phyloP scores from a whole-genome alignment of 2,888 invertebrate genomes.

The Hydrotaea cyrtoneurina region DNA sequence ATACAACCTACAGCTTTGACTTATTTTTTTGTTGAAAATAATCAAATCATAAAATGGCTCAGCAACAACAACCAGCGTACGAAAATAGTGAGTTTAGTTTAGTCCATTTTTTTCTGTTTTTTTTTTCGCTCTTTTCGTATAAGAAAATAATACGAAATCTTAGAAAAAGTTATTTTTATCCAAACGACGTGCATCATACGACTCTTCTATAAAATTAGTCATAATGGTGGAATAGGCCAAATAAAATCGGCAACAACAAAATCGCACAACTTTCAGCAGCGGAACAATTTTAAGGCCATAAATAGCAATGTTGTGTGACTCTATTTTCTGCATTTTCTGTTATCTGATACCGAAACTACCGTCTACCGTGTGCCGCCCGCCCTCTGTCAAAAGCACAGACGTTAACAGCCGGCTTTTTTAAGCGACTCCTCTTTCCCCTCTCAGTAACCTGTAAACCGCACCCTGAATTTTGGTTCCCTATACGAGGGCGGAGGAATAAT shows the following conservation, averaged over 20 bases:
- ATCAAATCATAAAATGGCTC: constrained; percentile 72
- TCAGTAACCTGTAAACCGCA: constrained; percentile 63
- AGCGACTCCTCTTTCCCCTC: constrained; percentile 37
- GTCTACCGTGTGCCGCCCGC: too few species aligned
- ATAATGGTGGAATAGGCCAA: constrained; percentile 37
- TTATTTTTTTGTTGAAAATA: neutral
- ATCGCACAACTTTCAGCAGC: constrained; percentile 26
- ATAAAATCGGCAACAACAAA: constrained; percentile 4
- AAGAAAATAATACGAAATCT: constrained; percentile 32
- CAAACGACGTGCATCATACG: neutral
- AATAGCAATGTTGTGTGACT: constrained; percentile 50
- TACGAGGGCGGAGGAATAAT: constrained; percentile 6
- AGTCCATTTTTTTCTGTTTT: constrained; percentile 41
- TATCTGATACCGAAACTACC: constrained; percentile 49
- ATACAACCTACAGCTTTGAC: neutral
- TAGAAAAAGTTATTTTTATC: constrained; percentile 36
- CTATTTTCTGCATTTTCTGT: constrained; percentile 42
- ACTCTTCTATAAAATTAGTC: constrained; percentile 55
- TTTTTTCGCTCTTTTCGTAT: neutral
- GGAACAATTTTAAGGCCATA: constrained; percentile 53
- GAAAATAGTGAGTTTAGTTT: constrained; percentile 76
- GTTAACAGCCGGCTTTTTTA: constrained; percentile 61
- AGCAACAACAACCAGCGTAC: constrained; percentile 77
- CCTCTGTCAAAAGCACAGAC: neutral
- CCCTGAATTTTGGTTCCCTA: constrained; percentile 42